Conservation (phyloP, 2,888 invertebrate species). For the Cloeon dipterum region DNA sequence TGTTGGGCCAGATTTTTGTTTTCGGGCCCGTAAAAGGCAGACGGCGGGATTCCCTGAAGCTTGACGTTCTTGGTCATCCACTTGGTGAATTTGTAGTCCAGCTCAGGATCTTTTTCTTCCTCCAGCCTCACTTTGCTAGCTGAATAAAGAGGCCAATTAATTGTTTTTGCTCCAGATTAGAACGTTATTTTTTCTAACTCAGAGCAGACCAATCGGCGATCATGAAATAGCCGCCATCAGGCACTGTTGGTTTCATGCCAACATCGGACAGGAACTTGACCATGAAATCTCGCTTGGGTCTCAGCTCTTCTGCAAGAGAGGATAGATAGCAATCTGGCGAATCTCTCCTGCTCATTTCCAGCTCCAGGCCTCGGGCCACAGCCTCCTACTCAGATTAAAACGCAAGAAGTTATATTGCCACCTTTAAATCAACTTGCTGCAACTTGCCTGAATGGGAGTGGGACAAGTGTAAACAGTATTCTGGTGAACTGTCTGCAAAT, state of each 20-base stretch:
- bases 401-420: not conserved
- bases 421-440: no score
- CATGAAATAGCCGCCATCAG: slow-evolving; percentile 96
- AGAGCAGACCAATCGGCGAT: slow-evolving; percentile 74
- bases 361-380: slow-evolving; percentile 68
- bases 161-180: not conserved
- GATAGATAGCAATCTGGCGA: slow-evolving; percentile 63
- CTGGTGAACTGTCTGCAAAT: slow-evolving; percentile 77
- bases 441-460: slow-evolving; percentile 61
- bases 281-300: slow-evolving; percentile 58
- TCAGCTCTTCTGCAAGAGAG: slow-evolving; percentile 46
- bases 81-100: slow-evolving; percentile 83
- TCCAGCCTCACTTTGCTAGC: slow-evolving; percentile 41
- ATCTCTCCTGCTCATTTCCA: slow-evolving; percentile 45
- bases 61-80: slow-evolving; percentile 89
- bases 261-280: slow-evolving; percentile 46
- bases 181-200: slow-evolving; percentile 20
- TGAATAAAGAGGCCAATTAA: slow-evolving; percentile 14
- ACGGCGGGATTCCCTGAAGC: slow-evolving; percentile 80
- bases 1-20: slow-evolving; percentile 67
- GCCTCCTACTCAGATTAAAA: slow-evolving; percentile 55
- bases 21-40: slow-evolving; percentile 67
- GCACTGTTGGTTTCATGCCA: slow-evolving; percentile 77
- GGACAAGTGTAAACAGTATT: slow-evolving; percentile 80
- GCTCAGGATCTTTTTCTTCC: slow-evolving; percentile 42